Conservation (phyloP, 2,113 vertebrate species). For the Athene noctua region DNA sequence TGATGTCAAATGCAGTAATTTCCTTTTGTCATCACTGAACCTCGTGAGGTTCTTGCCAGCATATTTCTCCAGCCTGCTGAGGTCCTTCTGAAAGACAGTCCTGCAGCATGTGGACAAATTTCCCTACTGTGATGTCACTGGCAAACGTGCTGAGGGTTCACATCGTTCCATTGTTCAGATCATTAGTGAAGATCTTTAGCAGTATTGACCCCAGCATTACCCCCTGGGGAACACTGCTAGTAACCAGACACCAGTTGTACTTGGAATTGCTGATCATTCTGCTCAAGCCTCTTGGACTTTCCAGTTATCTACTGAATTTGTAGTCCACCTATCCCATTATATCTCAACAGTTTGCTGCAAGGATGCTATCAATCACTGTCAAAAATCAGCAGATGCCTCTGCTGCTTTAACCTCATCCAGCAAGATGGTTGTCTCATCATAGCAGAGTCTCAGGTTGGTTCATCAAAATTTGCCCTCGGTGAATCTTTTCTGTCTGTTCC, state of each 20-base stretch:
- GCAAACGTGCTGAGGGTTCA: not conserved
- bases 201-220: fast-evolving
- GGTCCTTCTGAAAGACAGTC: not conserved
- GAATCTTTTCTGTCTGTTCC: not conserved
- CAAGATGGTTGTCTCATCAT: not conserved
- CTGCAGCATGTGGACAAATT: not conserved
- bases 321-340: not conserved
- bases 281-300: not conserved
- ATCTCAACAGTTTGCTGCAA: not conserved
- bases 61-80: not conserved
- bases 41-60: not conserved
- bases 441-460: not conserved
- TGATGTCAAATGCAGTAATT: not conserved
- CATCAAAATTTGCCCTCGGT: not conserved
- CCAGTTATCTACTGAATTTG: not conserved
- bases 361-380: not conserved
- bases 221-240: not conserved
- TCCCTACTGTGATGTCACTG: not conserved
- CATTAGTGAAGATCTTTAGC: not conserved
- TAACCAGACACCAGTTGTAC: not conserved
- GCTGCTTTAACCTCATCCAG: not conserved
- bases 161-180: not conserved
- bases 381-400: not conserved
- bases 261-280: not conserved
- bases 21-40: not conserved